Base-by-base conservation (phyloP, 2,113 vertebrate species). In the Pseudorectes ferrugineus region DNA sequence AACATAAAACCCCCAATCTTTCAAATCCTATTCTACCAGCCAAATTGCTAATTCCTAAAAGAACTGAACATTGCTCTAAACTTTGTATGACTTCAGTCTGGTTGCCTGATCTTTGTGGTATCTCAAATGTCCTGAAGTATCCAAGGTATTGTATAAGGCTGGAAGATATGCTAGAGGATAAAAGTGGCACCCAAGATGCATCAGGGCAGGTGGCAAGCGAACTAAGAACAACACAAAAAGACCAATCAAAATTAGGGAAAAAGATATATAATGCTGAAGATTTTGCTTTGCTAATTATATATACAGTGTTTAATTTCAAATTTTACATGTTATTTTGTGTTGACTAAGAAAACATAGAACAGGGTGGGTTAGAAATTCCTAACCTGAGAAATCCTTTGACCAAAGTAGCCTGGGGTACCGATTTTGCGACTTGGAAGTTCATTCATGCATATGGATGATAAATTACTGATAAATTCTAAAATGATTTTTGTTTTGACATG, bases 401-500 rank as follows among this genome's bases (percentile, higher is more conserved):
- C 21, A 78, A 81, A 76, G 43, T 19, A 72, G 5, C 3, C 14
- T 75, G 12, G 9, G 10, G 12, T 63, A 79, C 17, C 3, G 0
- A 51, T 46, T 84, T 70, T 77, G 9, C 26, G 42, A 31, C 31
- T 40, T 5, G 2, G 12, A 75, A 63, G 1, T 66, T 78, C 5
- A 55, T 88, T 71, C 11, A 24, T 35, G 46, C 71, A 78, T 79
- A 65, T 68, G 28, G 14, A 48, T 61, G 65, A 88, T 18, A 83
- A 85, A 79, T 68, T 31, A 48, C 5, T 61, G 57, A 65, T 43
- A 40, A 79, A 73, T 65, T 83, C 14, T 61, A 12, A 55, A 51
- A 33, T 46, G 2, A 0, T 17, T 71, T 57, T 86, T 65, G 0
- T 63, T 75, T 76, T 52, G 31, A 63, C 0, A 0, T 29, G 2